Evolutionary conservation across 2,888 invertebrate species (phyloP), one percentile per base, ranked within the genome.

Genomic region (Zygogramma bicolorata): DNA sequence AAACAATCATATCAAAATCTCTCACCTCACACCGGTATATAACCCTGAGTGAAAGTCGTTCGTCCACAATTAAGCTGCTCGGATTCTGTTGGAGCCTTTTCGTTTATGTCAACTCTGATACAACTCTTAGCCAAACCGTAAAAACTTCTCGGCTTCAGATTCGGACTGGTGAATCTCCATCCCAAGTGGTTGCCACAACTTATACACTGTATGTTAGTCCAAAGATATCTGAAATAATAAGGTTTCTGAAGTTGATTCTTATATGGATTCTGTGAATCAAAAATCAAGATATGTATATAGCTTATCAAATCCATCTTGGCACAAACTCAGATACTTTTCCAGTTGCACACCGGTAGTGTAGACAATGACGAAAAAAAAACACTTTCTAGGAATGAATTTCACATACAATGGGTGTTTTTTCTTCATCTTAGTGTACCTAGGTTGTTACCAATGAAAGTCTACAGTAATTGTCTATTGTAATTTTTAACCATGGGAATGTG

Each of bases 141-240:
- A 85, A 95, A 95, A 63, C 88, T 88, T 67, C 88, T 87, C 1
- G 95, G 95, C 69, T 89, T 88, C 63, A 95, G 86, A 77, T 90
- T 88, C 5, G 88, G 88, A 0, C 93, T 92, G n/a, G 91, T 92
- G 83, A 95, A 96, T 80, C 90, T 90, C 96, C 96, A 96, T 2
- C 96, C 96, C 79, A 95, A 88, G 84, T 96, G 95, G 57, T 87
- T 88, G 53, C 87, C 84, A 84, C 96, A 96, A 22, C 87, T 84
- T 65, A 87, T 87, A 83, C 96, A 96, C 71, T 91, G 88, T 38
- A 92, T 91, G 65, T 95, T 93, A 31, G 92, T 93, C 96, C 96
- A 96, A 4, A 93, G 91, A 84, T 95, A 96, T 27, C 94, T 93
- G 83, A 34, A 86, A 85, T 42, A 22, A 46, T 22, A 60, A 65